phyloP scores from a whole-genome alignment of 2,888 invertebrate species.

The Tridacna crocea region DNA sequence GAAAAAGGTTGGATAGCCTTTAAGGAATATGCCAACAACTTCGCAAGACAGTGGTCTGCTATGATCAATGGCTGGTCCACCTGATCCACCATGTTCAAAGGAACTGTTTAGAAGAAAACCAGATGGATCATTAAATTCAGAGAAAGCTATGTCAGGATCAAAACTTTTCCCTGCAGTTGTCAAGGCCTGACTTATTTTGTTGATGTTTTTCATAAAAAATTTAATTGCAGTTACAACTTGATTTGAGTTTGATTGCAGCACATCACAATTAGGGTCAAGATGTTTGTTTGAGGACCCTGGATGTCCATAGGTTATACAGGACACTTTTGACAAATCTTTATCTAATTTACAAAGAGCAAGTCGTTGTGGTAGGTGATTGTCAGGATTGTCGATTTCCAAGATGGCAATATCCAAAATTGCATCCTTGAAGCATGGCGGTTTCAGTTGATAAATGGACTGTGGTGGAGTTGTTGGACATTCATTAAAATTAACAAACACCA shows the following conservation, averaged over 20 bases:
- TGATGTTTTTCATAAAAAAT: background rate
- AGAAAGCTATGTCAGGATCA: background rate
- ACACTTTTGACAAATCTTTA: background rate
- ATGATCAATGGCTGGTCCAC: conserved; percentile 15
- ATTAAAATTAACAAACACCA: conserved; percentile 16
- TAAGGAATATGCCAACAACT: conserved; percentile 1
- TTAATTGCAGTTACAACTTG: background rate
- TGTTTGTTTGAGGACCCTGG: conserved; percentile 3
- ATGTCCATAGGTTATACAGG: background rate
- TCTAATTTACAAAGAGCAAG: background rate
- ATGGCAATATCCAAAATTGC: background rate
- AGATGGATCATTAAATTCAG: conserved; percentile 1
- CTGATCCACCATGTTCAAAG: conserved; percentile 17
- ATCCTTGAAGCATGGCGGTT: conserved; percentile 11
- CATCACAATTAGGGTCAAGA: conserved; percentile 12
- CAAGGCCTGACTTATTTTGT: background rate
- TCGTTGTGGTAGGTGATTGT: background rate
- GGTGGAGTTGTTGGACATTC: background rate
- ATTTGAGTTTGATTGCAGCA: background rate
- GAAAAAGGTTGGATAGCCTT: background rate
- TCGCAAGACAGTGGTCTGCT: background rate
- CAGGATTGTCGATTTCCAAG: background rate
- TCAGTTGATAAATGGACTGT: background rate
- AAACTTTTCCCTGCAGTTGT: background rate
- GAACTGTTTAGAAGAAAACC: conserved; percentile 4